Evolutionary conservation across 2,888 invertebrate species (phyloP), one percentile per base, ranked within the genome.

Genomic region (Tridacna gigas): DNA sequence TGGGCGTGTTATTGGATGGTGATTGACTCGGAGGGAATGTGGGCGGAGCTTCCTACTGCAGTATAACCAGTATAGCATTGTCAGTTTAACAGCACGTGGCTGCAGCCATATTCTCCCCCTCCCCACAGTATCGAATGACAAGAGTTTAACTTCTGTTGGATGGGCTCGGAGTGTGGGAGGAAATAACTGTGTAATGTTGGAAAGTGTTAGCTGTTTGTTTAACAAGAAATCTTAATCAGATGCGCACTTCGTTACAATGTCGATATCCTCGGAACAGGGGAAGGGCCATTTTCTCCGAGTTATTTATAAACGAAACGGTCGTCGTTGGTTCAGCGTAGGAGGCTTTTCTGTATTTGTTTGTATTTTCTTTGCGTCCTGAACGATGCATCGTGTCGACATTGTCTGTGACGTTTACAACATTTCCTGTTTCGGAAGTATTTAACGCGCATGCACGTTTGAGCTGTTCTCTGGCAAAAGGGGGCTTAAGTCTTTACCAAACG

Each of bases 151-250:
- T 66, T 48, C 74, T 37, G 81, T 81, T 81, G 71, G 81, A 74
- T 81, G 26, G 51, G 26, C 63, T 13, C 13, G 47, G 65, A 47
- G 71, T 47, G 71, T 74, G 20, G 74, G 51, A 74, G 77, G 73
- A 73, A 81, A 81, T 81, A 73, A 81, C 73, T 81, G 71, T 71
- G 47, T 25, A 47, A 25, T 22, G 82, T 67, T 74, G 25, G 74
- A 45, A 56, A 65, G 78, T 82, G 81, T 77, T 77, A 78, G 78
- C 74, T 65, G 78, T 82, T 82, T 82, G 82, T 82, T 61, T 15
- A 69, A 82, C 78, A 82, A 56, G 78, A 78, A 82, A 61, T 56
- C 67, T 67, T 78, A 82, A 82, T 78, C 82, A 82, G 67, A 67
- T 73, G 82, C 74, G 60, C 74, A 51, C 69, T 47, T 51, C 51